A percentile compares a stretch with the other conserved stretches of the same genome.
Evolutionary conservation across 1,140 invertebrate species (phyloP).

Genomic region (Neotoxoptera formosana): DNA sequence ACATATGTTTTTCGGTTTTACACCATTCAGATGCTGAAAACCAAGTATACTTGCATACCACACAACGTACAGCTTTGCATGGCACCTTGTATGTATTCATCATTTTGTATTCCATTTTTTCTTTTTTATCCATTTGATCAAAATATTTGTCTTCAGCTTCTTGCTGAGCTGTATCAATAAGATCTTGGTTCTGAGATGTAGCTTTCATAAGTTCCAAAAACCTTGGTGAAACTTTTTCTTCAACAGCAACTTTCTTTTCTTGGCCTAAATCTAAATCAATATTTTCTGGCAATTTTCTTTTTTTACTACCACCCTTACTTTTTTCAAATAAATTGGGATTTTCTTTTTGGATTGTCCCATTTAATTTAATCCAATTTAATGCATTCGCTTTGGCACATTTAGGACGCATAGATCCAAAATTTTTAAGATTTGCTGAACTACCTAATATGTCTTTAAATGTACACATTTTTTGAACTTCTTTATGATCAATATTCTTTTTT

Average conservation of each 20-base stretch:
- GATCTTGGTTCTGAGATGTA: constrained; percentile 78
- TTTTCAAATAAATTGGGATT: constrained; percentile 71
- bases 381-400: constrained; percentile 67
- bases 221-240: constrained; percentile 62
- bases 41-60: constrained; percentile 84
- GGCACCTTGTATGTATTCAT: constrained; percentile 80
- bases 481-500: constrained; percentile 38
- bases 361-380: constrained; percentile 71
- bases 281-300: constrained; percentile 60
- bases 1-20: constrained; percentile 79
- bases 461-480: constrained; percentile 32
- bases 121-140: constrained; percentile 85
- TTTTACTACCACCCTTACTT: constrained; percentile 32
- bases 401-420: background rate
- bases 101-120: constrained; percentile 93
- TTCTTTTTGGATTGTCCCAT: constrained; percentile 71
- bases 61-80: constrained; percentile 87
- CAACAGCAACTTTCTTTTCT: constrained; percentile 49
- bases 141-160: constrained; percentile 88
- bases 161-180: constrained; percentile 76
- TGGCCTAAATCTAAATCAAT: constrained; percentile 16
- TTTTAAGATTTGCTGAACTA: constrained; percentile 8
- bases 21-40: constrained; percentile 85
- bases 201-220: constrained; percentile 82
- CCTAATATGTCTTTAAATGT: constrained; percentile 50